Evolutionary conservation across 2,797 vertebrate species (phyloP).

Genomic region (Squalus acanthias): DNA sequence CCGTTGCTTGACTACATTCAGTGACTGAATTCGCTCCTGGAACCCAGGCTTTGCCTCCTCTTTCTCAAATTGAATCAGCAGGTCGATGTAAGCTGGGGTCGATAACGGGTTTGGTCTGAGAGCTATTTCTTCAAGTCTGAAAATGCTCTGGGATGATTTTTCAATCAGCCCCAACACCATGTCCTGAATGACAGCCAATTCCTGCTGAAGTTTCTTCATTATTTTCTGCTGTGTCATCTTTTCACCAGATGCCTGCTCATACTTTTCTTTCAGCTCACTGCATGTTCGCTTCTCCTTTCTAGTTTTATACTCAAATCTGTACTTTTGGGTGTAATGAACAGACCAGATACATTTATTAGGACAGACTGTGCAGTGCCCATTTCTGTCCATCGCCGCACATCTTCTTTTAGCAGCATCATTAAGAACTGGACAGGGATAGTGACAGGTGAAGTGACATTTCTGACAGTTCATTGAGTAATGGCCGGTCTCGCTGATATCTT

Average conservation of each 20-base stretch:
- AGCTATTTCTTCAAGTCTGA: slow-evolving; percentile 26
- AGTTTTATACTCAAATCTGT: neutral
- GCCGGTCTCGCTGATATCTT: neutral
- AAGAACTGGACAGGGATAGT: neutral
- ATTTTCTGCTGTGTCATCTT: neutral
- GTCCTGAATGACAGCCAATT: neutral
- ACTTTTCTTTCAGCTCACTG: neutral
- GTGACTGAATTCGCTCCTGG: slow-evolving; percentile 19
- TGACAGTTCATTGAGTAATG: neutral
- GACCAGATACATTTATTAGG: neutral
- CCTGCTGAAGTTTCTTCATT: slow-evolving; percentile 15
- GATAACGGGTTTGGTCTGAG: slow-evolving; percentile 26
- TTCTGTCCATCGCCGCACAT: neutral
- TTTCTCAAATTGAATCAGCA: slow-evolving; percentile 5
- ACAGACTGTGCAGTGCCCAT: neutral
- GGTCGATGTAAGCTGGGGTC: slow-evolving; percentile 11
- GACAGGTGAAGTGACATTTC: slow-evolving; percentile 30
- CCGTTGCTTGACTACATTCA: neutral
- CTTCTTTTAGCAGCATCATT: fast-evolving
- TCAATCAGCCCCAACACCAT: neutral
- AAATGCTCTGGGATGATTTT: neutral
- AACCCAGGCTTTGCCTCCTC: neutral
- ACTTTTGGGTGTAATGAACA: neutral
- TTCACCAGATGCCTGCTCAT: neutral
- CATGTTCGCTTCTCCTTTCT: neutral